Conservation (phyloP, 1,140 invertebrate genomes). For the Pogonomyrmex californicus region DNA sequence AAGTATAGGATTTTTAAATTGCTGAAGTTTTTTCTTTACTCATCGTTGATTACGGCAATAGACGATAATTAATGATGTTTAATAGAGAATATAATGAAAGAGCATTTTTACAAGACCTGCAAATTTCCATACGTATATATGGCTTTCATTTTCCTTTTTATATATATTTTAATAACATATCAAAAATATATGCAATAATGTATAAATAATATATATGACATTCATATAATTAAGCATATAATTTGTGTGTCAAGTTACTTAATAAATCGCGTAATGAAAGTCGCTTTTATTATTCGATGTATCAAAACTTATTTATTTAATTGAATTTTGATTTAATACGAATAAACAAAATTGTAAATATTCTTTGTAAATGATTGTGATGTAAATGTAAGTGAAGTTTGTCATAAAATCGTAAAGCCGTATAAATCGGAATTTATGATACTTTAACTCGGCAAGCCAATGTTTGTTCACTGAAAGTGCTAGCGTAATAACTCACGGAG, state of each 20-base stretch:
- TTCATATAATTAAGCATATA: neutral
- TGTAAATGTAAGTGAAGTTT: neutral
- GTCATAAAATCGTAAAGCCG: neutral
- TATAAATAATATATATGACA: neutral
- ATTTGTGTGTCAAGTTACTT: neutral
- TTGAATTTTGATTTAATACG: slow-evolving; percentile 1
- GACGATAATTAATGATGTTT: neutral
- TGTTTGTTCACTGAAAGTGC: slow-evolving; percentile 8
- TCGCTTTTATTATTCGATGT: neutral
- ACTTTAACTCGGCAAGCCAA: neutral
- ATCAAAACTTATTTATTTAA: neutral
- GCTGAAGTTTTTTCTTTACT: neutral
- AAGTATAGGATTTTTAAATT: neutral
- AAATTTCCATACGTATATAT: neutral
- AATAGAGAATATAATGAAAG: neutral
- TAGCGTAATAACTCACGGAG: neutral
- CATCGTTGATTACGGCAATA: neutral
- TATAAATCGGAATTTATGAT: slow-evolving; percentile 10
- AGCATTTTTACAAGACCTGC: neutral
- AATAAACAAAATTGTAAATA: neutral
- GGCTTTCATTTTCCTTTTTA: neutral
- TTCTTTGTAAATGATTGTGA: neutral
- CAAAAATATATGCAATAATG: neutral
- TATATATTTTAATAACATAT: slow-evolving; percentile 1
- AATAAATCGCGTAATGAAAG: neutral